A percentile compares a stretch with the other conserved stretches of the same genome.
phyloP scores from a whole-genome alignment of 2,888 invertebrate genomes.

The Ischnura elegans region DNA sequence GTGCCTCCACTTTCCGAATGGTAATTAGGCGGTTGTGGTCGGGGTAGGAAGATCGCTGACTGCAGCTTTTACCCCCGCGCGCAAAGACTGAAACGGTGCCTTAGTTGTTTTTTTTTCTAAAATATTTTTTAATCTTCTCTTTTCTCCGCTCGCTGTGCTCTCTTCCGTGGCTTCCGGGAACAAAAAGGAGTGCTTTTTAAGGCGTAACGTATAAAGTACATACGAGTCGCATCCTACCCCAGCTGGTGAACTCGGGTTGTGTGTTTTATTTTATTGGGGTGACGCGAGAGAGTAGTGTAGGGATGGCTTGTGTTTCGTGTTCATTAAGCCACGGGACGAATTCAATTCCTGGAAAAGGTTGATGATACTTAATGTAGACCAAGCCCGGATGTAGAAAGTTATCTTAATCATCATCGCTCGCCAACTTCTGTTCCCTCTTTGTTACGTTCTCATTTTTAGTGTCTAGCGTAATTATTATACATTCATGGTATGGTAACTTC shows the following conservation, averaged over 20 bases:
- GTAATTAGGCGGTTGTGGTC: neutral
- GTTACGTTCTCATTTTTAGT: too few relatives aligned
- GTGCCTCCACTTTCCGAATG: neutral
- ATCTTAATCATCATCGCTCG: neutral
- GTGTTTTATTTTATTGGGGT: neutral
- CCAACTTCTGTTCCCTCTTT: too few relatives aligned
- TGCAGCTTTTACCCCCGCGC: conserved; percentile 11
- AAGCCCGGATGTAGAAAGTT: neutral
- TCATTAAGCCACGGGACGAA: neutral
- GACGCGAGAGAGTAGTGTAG: neutral
- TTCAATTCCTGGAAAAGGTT: neutral
- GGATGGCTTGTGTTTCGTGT: neutral
- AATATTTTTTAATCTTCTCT: too few relatives aligned
- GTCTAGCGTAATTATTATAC: too few relatives aligned
- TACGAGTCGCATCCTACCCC: conserved; percentile 21
- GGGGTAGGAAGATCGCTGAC: neutral
- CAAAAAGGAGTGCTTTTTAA: conserved; percentile 26
- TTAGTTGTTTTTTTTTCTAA: too few relatives aligned
- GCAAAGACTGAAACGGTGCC: conserved; percentile 21
- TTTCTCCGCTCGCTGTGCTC: neutral
- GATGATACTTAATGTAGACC: neutral
- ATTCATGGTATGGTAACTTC: too few relatives aligned
- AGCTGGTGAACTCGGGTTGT: conserved; percentile 1
- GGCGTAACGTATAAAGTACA: conserved; percentile 27
- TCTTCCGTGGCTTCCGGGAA: conserved; percentile 21